Conservation (phyloP, 1,140 invertebrate genomes). For the Drosophila sproati region DNA sequence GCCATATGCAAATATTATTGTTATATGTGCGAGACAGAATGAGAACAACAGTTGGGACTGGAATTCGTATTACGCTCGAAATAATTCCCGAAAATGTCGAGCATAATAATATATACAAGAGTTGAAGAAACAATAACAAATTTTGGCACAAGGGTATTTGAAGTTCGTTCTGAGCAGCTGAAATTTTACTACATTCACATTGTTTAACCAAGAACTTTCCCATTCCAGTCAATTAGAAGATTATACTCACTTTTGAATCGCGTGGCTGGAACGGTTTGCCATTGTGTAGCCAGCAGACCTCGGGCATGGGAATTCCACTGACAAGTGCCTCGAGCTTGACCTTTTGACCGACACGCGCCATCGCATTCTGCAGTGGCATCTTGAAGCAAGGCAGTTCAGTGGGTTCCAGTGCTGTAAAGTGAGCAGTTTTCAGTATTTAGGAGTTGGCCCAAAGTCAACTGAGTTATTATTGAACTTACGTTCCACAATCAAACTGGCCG, state of each 20-base stretch:
- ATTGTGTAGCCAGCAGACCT: conserved; percentile 89
- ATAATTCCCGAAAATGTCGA: not conserved
- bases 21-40: conserved; percentile 3
- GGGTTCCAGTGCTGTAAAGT: conserved; percentile 86
- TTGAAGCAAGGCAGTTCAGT: conserved; percentile 88
- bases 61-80: not conserved
- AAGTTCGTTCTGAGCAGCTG: not conserved
- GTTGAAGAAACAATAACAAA: not conserved
- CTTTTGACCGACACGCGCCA: conserved; percentile 88
- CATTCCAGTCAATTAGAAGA: not conserved
- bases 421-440: not conserved
- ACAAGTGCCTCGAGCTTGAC: conserved; percentile 90
- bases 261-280: conserved; percentile 85
- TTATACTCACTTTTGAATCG: conserved; percentile 75
- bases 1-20: conserved; percentile 10
- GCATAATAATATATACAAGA: not conserved
- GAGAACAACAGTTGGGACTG: conserved; percentile 19
- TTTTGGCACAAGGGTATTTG: conserved; percentile 1
- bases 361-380: conserved; percentile 87
- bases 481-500: conserved; percentile 91
- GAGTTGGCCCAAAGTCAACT: not conserved
- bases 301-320: conserved; percentile 90
- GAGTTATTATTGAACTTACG: conserved; percentile 84
- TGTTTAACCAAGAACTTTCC: not conserved
- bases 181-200: not conserved